phyloP scores from a whole-genome alignment of 1,140 invertebrate genomes.

The Nixonia krombeini region DNA sequence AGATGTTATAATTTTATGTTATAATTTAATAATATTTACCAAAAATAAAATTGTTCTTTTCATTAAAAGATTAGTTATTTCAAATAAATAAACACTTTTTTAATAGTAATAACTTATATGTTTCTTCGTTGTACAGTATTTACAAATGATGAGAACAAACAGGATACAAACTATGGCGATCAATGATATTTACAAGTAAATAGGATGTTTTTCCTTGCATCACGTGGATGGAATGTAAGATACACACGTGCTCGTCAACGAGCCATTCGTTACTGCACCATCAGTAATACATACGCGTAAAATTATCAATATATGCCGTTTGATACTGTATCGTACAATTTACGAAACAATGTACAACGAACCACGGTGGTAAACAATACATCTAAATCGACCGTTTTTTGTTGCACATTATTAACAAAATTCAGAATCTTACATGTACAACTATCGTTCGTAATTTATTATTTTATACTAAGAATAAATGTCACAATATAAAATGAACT shows the following conservation, averaged over 20 bases:
- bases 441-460: background rate
- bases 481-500: background rate
- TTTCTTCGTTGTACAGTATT: conserved; percentile 43
- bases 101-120: conserved; percentile 59
- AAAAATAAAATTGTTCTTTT: no score
- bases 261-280: conserved; percentile 20
- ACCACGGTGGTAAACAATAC: no score
- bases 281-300: conserved; percentile 23
- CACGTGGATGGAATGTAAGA: conserved; percentile 59
- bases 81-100: conserved; percentile 9
- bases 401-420: background rate
- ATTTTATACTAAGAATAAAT: no score
- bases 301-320: no score
- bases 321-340: conserved; percentile 7
- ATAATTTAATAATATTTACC: no score
- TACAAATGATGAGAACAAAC: conserved; percentile 43
- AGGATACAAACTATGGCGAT: background rate
- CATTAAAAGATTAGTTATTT: no score
- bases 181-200: conserved; percentile 52
- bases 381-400: no score
- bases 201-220: conserved; percentile 22
- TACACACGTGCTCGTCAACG: conserved; percentile 23
- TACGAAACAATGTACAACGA: conserved; percentile 14
- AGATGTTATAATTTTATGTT: no score
- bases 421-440: background rate